A percentile compares a stretch with the other conserved stretches of the same genome.
Conservation (phyloP, 2,797 vertebrate species). For the Gila robusta region DNA sequence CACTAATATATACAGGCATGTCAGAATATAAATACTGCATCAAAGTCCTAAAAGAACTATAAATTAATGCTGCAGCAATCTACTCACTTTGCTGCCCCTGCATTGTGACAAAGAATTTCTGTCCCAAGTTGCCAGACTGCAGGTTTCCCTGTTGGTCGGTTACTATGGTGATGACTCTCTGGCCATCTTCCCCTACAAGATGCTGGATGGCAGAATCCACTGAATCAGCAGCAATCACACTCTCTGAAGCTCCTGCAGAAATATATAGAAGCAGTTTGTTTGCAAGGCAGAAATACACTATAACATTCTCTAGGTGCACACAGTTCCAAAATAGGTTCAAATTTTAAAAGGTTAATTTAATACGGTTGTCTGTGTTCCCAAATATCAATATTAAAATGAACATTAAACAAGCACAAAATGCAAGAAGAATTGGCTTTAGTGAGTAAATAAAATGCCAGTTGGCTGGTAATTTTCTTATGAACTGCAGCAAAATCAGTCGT, state of each 20-base stretch:
- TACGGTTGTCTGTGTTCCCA: neutral
- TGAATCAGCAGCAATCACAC: slow-evolving; percentile 64
- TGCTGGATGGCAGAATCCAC: slow-evolving; percentile 70
- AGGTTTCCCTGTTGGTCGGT: slow-evolving; percentile 76
- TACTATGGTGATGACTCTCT: slow-evolving; percentile 81
- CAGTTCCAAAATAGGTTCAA: neutral
- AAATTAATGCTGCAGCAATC: neutral
- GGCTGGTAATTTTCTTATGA: neutral
- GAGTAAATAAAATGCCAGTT: neutral
- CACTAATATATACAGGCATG: slow-evolving; percentile 66
- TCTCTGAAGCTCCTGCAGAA: slow-evolving; percentile 69
- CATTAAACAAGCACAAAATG: neutral
- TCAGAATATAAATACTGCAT: neutral
- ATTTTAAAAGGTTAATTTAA: neutral
- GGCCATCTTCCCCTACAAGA: slow-evolving; percentile 72
- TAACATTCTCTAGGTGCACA: neutral
- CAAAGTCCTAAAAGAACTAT: neutral
- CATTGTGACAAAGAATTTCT: slow-evolving; percentile 79
- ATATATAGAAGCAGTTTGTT: neutral
- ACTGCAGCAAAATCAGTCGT: neutral
- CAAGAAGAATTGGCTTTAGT: neutral
- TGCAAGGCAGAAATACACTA: neutral
- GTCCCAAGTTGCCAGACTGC: slow-evolving; percentile 67
- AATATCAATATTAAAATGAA: neutral
- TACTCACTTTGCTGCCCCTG: slow-evolving; percentile 80